Conservation (phyloP, 2,888 invertebrate genomes). For the Ferdinandea cuprea region DNA sequence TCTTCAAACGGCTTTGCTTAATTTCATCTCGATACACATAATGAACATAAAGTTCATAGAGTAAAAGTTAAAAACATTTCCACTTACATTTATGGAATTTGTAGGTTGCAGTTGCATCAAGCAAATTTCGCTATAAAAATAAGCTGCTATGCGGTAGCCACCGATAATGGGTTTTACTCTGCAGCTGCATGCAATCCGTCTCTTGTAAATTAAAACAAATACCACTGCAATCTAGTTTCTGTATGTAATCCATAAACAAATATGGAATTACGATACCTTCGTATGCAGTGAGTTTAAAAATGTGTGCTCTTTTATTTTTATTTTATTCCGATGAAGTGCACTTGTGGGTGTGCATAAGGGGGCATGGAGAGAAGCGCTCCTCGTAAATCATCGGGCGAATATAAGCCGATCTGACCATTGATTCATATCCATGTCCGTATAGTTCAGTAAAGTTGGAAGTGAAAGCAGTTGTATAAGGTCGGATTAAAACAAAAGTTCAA, state of each 20-base stretch:
- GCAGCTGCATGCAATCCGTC: background rate
- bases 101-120: background rate
- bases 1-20: background rate
- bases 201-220: conserved; percentile 4
- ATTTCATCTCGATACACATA: background rate
- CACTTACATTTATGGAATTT: background rate
- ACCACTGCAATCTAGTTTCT: background rate
- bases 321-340: background rate
- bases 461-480: background rate
- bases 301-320: background rate
- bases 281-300: background rate
- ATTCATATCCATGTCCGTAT: background rate
- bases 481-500: background rate
- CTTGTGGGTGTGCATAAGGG: background rate
- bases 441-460: background rate
- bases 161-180: background rate
- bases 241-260: conserved; percentile 6
- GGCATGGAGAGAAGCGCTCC: background rate
- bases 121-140: background rate
- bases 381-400: background rate
- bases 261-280: background rate
- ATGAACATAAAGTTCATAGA: background rate
- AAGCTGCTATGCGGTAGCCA: background rate
- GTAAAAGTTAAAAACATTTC: conserved; percentile 2
- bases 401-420: conserved; percentile 6